Evolutionary conservation across 2,113 vertebrate species (phyloP).

Genomic region (Rhinoptilus africanus): DNA sequence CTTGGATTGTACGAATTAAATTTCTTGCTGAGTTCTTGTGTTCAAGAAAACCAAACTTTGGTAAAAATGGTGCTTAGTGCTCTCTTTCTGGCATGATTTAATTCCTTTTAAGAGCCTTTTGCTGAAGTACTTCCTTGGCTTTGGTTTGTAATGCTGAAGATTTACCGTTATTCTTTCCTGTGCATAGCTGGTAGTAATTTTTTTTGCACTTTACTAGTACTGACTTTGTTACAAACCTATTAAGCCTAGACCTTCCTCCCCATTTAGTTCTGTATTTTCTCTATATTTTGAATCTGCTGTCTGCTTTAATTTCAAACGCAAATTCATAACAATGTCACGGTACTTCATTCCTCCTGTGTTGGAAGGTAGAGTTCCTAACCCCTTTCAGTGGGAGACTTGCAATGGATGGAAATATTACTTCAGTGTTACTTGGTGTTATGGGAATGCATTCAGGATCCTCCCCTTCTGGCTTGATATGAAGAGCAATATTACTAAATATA

Average conservation of each 20-base stretch:
- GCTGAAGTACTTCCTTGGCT: not conserved
- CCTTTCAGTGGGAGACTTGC: not conserved
- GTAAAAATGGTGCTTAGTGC: not conserved
- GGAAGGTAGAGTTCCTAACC: not conserved
- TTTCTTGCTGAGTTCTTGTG: not conserved
- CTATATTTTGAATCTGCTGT: not conserved
- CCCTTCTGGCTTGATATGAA: not conserved
- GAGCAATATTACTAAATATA: not conserved
- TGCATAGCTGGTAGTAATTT: not conserved
- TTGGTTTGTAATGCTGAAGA: not conserved
- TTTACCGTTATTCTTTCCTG: not conserved
- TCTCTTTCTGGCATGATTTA: not conserved
- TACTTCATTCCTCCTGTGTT: not conserved
- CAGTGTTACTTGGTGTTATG: not conserved
- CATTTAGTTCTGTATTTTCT: not conserved
- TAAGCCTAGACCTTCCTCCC: not conserved
- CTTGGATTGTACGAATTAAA: not conserved
- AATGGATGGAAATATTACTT: not conserved
- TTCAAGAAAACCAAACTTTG: not conserved
- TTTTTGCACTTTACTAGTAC: not conserved
- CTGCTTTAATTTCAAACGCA: not conserved
- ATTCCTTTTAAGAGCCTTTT: not conserved
- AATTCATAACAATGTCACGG: not conserved
- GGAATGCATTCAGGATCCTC: not conserved
- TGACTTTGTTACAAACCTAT: not conserved